Base-by-base conservation (phyloP, 2,797 vertebrate species). In the Cichlasoma orientale region DNA sequence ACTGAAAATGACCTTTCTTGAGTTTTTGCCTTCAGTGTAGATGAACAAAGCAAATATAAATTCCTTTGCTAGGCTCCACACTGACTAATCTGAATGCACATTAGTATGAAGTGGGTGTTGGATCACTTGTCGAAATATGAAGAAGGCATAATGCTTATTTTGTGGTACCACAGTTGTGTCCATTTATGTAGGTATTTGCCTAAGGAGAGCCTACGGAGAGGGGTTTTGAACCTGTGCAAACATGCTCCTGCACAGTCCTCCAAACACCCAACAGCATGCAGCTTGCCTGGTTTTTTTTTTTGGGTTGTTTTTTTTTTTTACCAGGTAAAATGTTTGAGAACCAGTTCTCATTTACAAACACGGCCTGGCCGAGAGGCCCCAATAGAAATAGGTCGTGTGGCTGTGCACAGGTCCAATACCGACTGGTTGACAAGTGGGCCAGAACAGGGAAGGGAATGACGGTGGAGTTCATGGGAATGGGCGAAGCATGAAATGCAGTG, bases 401-500 rank as follows among this genome's bases (percentile, higher is more conserved):
- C 0, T 61, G 4, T 23, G 58, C 33, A 61, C n/a, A 41, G 58
- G 58, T 61, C 23, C 7, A 61, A 61, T 61, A 41, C 36, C 41
- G 23, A 61, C 58, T 16, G 58, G 21, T 10, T 61, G 58, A 23
- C 4, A 0, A 13, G 36, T 41, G 36, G 36, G 0, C 21, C 33
- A 61, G 7, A 41, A 18, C 13, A 61, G 58, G 58, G 13, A 61
- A 0, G 0, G n/a, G 36, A 61, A 9, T 61, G 36, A 0, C 0
- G 1, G 0, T 1, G 33, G 36, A 16, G 36, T 61, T 61, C 21
- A 63, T 4, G 18, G 58, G 21, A 18, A 41, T 5, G 21, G 58
- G 36, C 16, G 36, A 41, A 41, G 41, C 0, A 4, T 3, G 36
- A 41, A 25, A 41, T 13, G 16, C 59, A 18, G 36, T 3, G 36